phyloP scores from a whole-genome alignment of 2,797 vertebrate species.

The Cossypha polioptera region DNA sequence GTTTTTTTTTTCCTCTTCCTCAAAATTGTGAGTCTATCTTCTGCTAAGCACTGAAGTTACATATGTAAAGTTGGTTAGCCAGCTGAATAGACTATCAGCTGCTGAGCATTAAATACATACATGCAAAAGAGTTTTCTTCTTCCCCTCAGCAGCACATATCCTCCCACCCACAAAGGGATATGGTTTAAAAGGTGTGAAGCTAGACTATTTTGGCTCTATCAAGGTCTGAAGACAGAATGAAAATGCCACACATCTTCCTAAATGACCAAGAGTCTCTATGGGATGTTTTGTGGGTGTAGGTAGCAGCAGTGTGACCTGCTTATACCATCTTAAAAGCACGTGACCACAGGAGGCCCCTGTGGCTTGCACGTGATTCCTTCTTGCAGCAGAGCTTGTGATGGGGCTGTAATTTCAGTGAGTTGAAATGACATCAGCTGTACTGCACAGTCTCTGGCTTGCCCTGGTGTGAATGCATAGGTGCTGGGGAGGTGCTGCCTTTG shows the following conservation, averaged over 20 bases:
- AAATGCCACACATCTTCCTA: neutral
- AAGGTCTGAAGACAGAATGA: neutral
- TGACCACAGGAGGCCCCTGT: neutral
- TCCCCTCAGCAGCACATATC: neutral
- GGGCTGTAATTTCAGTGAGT: neutral
- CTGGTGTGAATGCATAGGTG: neutral
- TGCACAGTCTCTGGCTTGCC: neutral
- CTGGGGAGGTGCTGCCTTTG: neutral
- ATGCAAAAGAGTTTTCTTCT: neutral
- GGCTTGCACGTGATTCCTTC: rapidly evolving
- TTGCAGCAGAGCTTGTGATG: neutral
- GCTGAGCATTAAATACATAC: neutral
- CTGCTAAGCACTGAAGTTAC: neutral
- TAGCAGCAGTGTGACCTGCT: neutral
- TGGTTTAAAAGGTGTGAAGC: neutral
- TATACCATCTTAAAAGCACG: neutral
- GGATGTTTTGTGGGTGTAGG: neutral
- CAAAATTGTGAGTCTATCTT: neutral
- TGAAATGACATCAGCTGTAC: neutral
- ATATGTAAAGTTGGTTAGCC: neutral
- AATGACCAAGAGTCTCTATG: neutral
- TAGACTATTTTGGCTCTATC: neutral
- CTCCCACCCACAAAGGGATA: neutral
- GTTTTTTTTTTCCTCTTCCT: neutral
- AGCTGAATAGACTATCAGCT: neutral